Percentiles rank a stretch among this genome's conserved stretches.
Evolutionary conservation across 2,113 vertebrate genomes (phyloP).

Genomic region (Phoxinus phoxinus): DNA sequence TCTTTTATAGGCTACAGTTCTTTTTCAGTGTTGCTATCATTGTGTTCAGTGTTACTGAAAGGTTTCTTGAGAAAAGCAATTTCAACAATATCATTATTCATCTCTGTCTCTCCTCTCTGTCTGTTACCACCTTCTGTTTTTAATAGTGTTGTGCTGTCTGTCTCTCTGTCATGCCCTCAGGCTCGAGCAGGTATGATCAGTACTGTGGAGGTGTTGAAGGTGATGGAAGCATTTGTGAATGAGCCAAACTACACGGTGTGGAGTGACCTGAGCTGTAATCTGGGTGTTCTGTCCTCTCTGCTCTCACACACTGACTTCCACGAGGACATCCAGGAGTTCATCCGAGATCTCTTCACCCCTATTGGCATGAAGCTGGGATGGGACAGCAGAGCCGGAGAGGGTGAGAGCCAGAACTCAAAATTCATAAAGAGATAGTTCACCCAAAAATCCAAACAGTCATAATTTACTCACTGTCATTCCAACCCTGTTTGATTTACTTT

Average conservation of each 20-base stretch:
- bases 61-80: not conserved
- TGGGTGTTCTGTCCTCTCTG: conserved; percentile 92
- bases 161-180: conserved; percentile 68
- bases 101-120: not conserved
- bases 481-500: not conserved
- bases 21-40: not conserved
- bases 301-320: conserved; percentile 96
- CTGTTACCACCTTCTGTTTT: not conserved
- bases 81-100: not conserved
- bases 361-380: conserved; percentile 93
- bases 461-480: not conserved
- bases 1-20: not conserved
- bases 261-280: conserved; percentile 98
- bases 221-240: conserved; percentile 99
- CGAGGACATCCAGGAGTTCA: conserved; percentile 95
- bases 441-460: too few relatives aligned
- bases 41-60: not conserved
- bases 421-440: too few relatives aligned
- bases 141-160: not conserved
- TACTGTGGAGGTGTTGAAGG: conserved; percentile 95
- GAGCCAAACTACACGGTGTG: conserved; percentile 99
- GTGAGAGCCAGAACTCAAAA: conserved; percentile 70
- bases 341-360: conserved; percentile 94
- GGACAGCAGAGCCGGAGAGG: conserved; percentile 94
- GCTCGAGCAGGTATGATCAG: conserved; percentile 96